Evolutionary conservation across 1,140 invertebrate species (phyloP).

Genomic region (Calephelis virginiensis): DNA sequence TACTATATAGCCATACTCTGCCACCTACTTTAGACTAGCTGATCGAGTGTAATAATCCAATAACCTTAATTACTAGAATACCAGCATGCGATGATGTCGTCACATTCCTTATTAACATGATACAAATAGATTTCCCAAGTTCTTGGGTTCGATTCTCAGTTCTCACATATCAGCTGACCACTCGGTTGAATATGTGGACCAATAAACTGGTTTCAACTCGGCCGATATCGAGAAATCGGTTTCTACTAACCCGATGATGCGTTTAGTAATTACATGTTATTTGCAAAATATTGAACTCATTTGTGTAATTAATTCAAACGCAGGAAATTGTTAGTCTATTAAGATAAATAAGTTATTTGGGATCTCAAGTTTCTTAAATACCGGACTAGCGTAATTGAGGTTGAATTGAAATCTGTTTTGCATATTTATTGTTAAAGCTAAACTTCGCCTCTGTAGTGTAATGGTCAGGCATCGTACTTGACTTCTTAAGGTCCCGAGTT

Average conservation of each 20-base stretch:
- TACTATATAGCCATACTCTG: too few species aligned
- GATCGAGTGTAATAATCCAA: too few species aligned
- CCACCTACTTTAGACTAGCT: too few species aligned
- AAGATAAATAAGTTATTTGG: background rate
- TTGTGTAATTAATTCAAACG: background rate
- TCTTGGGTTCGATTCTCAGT: constrained; percentile 64
- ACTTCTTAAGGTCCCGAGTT: too few species aligned
- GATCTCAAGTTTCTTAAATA: background rate
- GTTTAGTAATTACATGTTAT: constrained; percentile 61
- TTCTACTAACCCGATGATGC: constrained; percentile 69
- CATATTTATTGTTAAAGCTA: too few species aligned
- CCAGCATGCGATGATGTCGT: too few species aligned
- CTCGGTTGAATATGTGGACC: constrained; percentile 70
- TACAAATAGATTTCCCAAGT: constrained; percentile 57
- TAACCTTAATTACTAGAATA: too few species aligned
- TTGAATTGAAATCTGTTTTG: too few species aligned
- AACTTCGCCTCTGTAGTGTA: too few species aligned
- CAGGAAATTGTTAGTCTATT: constrained; percentile 6
- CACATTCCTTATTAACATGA: constrained; percentile 15
- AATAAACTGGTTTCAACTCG: constrained; percentile 72
- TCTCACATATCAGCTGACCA: constrained; percentile 67
- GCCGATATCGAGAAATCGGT: constrained; percentile 69
- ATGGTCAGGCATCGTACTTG: too few species aligned
- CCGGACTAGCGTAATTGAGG: background rate
- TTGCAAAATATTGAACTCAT: constrained; percentile 29